Base-by-base conservation (phyloP, 2,113 vertebrate species). In the Phrynosoma blainvillii region DNA sequence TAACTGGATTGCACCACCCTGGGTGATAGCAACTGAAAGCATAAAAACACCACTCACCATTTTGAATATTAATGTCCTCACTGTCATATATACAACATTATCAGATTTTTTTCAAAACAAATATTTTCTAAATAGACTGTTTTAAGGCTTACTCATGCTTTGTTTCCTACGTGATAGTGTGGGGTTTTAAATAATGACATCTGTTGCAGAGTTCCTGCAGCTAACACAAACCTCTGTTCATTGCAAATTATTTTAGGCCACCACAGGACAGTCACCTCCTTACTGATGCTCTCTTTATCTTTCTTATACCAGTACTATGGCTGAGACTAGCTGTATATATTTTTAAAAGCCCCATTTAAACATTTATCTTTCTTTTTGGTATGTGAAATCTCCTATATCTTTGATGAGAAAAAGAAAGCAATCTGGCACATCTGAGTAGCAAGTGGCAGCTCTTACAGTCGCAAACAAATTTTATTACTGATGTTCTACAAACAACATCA, bases 1-100 rank as follows among this genome's bases (percentile, higher is more conserved):
- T 93, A 99, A 95, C 87, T 99, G 99, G 95, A 99, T 99, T 93
- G 99, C 99, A 87, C 99, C 99, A 88, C 98, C 98, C 94, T 99
- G 99, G 71, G 99, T 99, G 88, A 99, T 99, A 93, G 99, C 99
- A 95, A 99, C 99, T 99, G 96, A 74, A 96, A 91, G 77, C 81
- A 92, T 92, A 90, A 85, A 90, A 75, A 93, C 86, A 87, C 4
- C 59, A 95, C 40, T 85, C 23, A 87, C 40, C 16, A 87, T 85
- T 96, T 95, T 91, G 89, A 90, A 94, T 56, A 89, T 68, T 88
- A 91, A 88, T 88, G 92, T 59, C 91, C 11, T 82, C 59, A 86
- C 71, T 82, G 88, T 27, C 84, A 90, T n/a, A 40, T 30, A 90
- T 42, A 85, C 21, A 93, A 86, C 16, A 25, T 85, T 78, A n/a